These are phyloP conservation scores for Macropodus opercularis DNA, from an alignment of 2,797 vertebrate genomes.

Conservation along the genomic window DNA sequence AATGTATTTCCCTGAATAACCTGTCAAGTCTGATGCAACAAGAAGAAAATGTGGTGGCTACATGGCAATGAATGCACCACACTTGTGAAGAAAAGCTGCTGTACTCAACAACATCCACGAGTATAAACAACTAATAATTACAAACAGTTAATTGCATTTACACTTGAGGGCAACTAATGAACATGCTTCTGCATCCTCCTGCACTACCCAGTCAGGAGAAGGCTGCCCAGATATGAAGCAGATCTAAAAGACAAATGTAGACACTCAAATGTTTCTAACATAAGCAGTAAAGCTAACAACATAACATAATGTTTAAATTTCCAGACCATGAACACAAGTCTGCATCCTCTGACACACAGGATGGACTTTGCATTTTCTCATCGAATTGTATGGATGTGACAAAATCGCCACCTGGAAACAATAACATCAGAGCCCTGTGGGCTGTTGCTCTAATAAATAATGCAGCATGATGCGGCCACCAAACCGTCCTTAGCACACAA, in stretches of 20 bases:
- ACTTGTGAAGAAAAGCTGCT: not conserved
- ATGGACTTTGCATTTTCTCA: not conserved
- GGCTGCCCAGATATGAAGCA: constrained; percentile 32
- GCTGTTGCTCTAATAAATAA: constrained; percentile 33
- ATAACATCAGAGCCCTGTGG: constrained; percentile 3
- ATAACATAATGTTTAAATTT: not conserved
- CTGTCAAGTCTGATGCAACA: constrained; percentile 23
- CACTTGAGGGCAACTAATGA: constrained; percentile 37
- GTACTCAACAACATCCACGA: constrained; percentile 8
- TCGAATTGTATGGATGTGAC: constrained; percentile 18
- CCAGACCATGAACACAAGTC: not conserved
- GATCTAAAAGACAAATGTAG: constrained; percentile 10
- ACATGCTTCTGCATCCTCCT: not conserved
- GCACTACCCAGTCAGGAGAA: constrained; percentile 29
- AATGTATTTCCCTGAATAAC: not conserved
- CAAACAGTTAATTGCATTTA: constrained; percentile 27
- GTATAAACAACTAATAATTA: constrained; percentile 26
- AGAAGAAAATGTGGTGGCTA: not conserved
- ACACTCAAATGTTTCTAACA: constrained; percentile 1
- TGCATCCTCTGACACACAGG: not conserved
- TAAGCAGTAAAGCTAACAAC: not conserved
- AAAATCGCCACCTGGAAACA: constrained; percentile 9
- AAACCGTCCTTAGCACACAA: constrained; percentile 28
- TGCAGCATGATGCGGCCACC: constrained; percentile 7
- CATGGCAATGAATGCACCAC: not conserved